A percentile compares a stretch with the other conserved stretches of the same genome.
Evolutionary conservation across 2,113 vertebrate genomes (phyloP).

Genomic region (Azemiops feae): DNA sequence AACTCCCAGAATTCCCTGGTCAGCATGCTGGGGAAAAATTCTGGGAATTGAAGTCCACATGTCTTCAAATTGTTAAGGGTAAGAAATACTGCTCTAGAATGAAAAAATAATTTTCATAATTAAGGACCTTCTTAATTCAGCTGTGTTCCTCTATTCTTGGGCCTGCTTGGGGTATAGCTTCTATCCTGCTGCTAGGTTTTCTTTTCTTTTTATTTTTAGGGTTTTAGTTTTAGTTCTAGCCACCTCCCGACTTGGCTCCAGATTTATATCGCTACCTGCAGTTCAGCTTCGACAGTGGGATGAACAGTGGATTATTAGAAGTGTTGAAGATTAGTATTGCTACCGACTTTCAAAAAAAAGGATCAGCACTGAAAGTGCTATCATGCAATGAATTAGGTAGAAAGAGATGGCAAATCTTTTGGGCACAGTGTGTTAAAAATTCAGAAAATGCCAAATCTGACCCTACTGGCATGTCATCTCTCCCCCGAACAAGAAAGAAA

Average conservation of each 20-base stretch:
- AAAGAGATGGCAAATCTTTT: background rate
- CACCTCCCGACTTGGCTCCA: background rate
- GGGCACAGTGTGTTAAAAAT: background rate
- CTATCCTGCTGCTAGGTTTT: background rate
- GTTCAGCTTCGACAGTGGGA: background rate
- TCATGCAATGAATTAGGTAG: background rate
- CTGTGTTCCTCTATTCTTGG: background rate
- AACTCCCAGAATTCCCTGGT: background rate
- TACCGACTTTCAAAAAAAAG: background rate
- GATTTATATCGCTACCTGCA: background rate
- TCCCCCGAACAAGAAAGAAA: background rate
- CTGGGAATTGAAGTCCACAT: background rate
- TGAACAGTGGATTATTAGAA: background rate
- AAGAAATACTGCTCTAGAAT: background rate
- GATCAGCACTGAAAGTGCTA: background rate
- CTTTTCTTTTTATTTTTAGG: background rate
- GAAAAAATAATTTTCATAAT: background rate
- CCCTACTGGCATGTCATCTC: background rate
- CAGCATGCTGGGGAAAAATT: background rate
- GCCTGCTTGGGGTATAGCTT: background rate
- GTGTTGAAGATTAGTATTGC: background rate
- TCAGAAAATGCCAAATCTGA: background rate
- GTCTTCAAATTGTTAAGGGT: background rate
- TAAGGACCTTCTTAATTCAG: background rate
- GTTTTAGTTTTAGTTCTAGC: background rate